Conservation (phyloP, 2,888 invertebrate species). For the Calephelis perditalis region DNA sequence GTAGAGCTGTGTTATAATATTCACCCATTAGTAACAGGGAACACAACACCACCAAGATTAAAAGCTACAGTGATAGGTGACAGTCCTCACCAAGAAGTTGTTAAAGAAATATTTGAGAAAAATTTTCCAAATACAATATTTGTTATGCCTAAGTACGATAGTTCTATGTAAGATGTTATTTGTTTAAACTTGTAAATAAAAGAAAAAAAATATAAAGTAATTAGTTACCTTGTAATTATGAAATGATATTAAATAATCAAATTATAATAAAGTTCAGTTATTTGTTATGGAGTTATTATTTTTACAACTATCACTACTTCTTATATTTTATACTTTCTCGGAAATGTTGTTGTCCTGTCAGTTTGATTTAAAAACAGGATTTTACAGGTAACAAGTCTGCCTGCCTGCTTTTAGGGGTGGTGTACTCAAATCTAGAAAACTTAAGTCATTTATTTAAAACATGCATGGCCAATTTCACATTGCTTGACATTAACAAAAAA, state of each 20-base stretch:
- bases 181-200: conserved; percentile 64
- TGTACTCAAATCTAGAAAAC: too few relatives aligned
- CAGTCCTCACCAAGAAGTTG: conserved; percentile 51
- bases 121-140: conserved; percentile 70
- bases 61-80: conserved; percentile 71
- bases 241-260: conserved; percentile 51
- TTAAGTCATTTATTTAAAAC: too few relatives aligned
- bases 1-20: conserved; percentile 85
- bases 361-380: too few relatives aligned
- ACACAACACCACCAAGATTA: conserved; percentile 82
- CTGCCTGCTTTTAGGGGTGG: too few relatives aligned
- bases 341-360: neutral
- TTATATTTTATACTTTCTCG: conserved; percentile 2
- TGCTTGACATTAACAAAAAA: too few relatives aligned
- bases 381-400: too few relatives aligned
- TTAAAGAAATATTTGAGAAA: conserved; percentile 70
- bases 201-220: conserved; percentile 55
- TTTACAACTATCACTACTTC: conserved; percentile 22
- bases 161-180: conserved; percentile 33
- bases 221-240: conserved; percentile 62
- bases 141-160: conserved; percentile 76
- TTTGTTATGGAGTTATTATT: conserved; percentile 45
- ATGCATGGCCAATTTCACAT: too few relatives aligned
- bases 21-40: conserved; percentile 86
- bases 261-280: conserved; percentile 48